phyloP scores from a whole-genome alignment of 1,140 invertebrate genomes.

The Eulimnadia texana region DNA sequence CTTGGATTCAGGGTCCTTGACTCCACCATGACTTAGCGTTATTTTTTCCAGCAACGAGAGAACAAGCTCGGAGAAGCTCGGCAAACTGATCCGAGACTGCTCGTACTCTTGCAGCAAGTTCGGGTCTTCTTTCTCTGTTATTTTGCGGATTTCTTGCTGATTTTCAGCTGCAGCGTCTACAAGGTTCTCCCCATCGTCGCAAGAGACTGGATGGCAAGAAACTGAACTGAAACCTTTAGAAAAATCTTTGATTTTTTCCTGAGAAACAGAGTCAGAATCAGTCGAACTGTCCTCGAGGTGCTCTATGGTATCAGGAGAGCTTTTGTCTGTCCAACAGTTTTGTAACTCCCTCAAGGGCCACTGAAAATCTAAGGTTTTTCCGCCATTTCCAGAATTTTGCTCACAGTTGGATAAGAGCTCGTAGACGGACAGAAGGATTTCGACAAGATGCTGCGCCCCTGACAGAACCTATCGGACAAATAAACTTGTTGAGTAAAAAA shows the following conservation, averaged over 20 bases:
- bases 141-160: background rate
- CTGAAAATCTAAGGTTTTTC: background rate
- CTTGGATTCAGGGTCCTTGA: background rate
- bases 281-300: background rate
- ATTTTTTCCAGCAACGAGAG: background rate
- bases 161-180: background rate
- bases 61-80: background rate
- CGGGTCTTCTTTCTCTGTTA: background rate
- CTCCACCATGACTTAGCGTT: background rate
- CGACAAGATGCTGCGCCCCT: background rate
- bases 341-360: background rate
- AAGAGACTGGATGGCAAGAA: background rate
- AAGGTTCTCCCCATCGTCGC: background rate
- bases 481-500: background rate
- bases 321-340: background rate
- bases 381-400: background rate
- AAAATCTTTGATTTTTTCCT: background rate
- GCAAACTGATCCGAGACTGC: background rate
- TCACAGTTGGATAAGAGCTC: background rate
- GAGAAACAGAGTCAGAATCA: too few species aligned
- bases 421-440: background rate
- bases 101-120: background rate
- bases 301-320: background rate
- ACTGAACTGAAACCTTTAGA: background rate
- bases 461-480: background rate